Percentiles rank a stretch among this genome's conserved stretches.
Evolutionary conservation across 2,797 vertebrate genomes (phyloP).

Genomic region (Melanotaenia trifasciata): DNA sequence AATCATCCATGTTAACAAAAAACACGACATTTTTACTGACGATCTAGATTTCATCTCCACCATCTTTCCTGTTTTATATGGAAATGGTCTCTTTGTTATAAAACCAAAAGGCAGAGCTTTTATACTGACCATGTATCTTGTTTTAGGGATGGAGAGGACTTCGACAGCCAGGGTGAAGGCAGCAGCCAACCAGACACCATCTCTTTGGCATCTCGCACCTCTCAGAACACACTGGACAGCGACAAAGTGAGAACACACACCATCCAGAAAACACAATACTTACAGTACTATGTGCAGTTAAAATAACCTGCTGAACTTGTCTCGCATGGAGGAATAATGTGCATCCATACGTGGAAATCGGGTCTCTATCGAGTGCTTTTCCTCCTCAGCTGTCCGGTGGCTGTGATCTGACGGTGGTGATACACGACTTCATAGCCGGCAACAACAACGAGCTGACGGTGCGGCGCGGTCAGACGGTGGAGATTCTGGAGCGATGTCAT

Average conservation of each 20-base stretch:
- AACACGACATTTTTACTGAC: not conserved
- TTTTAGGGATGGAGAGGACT: conserved; percentile 94
- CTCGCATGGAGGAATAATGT: not conserved
- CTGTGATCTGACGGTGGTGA: conserved; percentile 97
- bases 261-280: not conserved
- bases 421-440: conserved; percentile 96
- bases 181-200: conserved; percentile 99
- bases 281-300: not conserved
- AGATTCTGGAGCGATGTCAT: conserved; percentile 95
- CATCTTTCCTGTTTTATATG: not conserved
- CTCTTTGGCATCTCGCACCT: conserved; percentile 97
- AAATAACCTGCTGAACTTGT: not conserved
- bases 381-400: conserved; percentile 92
- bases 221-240: conserved; percentile 98
- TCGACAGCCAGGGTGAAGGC: conserved; percentile 98
- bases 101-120: not conserved
- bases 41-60: too few relatives aligned
- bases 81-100: not conserved
- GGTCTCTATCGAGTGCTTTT: not conserved
- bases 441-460: conserved; percentile 96
- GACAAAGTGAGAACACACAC: conserved; percentile 88
- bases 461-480: conserved; percentile 95
- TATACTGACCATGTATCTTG: not conserved
- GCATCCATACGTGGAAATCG: too few relatives aligned
- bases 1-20: not conserved